Evolutionary conservation across 92 coral and sea anemone genomes (phyloP), one percentile per base, ranked within the genome.

Genomic region (Bergia sp.): DNA sequence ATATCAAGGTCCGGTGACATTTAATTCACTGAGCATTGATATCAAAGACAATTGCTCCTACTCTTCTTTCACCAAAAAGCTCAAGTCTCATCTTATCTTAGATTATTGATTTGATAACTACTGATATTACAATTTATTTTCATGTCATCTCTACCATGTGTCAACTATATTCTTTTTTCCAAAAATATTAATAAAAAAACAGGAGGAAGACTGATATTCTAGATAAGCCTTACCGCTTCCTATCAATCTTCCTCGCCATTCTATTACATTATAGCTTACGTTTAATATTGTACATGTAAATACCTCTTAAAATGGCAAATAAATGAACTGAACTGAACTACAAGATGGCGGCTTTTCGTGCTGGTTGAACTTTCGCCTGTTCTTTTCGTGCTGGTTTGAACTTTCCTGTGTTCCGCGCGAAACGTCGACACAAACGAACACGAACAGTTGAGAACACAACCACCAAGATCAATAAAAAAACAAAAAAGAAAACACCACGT

Each of bases 61-160:
- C 79, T 75, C 79, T 76, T 76, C 80, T n/a, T n/a, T n/a, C n/a
- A n/a, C n/a, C n/a, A n/a, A n/a, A n/a, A n/a, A n/a, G n/a, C n/a
- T n/a, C n/a, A 76, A 76, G 80, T 49, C 67, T 42, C 82, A 79
- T 79, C 69, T 79, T 50, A 79, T 79, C 82, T 79, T 79, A 79
- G 82, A 79, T 79, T 79, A 79, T 79, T 79, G 82, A 79, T 79
- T 79, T 79, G 82, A 79, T 79, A 79, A 79, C 82, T 79, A 79
- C 82, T 79, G 82, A 79, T 79, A 79, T 79, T 79, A 79, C 82
- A 79, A 79, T 79, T 79, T 79, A 79, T 79, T 79, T 79, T 79
- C 82, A 79, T 79, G 82, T 79, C 82, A 79, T 79, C 82, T 79
- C 82, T 79, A 79, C 82, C 82, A 79, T 79, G 82, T 79, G 82